A percentile compares a stretch with the other conserved stretches of the same genome.
These are phyloP conservation scores for Platycercus adscitus DNA, from an alignment of 2,113 vertebrate genomes.

Conservation along the genomic window DNA sequence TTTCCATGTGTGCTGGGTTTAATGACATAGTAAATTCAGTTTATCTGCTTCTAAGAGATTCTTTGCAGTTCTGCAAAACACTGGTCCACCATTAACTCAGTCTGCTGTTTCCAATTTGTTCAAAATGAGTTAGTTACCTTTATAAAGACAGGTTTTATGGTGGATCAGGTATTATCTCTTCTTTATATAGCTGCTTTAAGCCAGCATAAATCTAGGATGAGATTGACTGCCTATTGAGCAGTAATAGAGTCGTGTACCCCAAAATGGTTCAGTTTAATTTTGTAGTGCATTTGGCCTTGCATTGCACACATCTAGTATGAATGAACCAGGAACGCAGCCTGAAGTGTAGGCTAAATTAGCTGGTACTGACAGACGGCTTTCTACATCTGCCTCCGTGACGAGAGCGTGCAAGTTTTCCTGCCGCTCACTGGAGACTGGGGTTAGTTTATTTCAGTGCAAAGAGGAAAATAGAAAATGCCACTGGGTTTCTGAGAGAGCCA, in stretches of 20 bases:
- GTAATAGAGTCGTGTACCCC: not conserved
- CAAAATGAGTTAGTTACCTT: not conserved
- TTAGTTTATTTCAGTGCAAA: not conserved
- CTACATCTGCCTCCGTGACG: not conserved
- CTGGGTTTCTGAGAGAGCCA: not conserved
- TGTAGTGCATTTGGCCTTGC: not conserved
- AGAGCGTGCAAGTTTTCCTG: not conserved
- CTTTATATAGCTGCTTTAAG: not conserved
- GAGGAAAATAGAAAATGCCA: not conserved
- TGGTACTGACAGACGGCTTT: constrained; percentile 24
- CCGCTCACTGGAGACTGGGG: not conserved
- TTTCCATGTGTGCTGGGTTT: not conserved
- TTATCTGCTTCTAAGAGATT: not conserved
- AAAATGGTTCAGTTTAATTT: not conserved
- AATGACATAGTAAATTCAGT: not conserved
- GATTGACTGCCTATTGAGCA: not conserved
- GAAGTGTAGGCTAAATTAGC: not conserved
- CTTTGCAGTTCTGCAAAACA: not conserved
- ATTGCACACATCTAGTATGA: not conserved
- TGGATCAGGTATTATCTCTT: not conserved
- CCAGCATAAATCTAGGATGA: not conserved
- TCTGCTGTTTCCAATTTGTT: not conserved
- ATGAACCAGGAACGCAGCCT: not conserved
- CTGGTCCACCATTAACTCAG: not conserved
- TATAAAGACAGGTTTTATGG: not conserved